phyloP scores from a whole-genome alignment of 2,113 vertebrate genomes.

The Emydocephalus ijimae region DNA sequence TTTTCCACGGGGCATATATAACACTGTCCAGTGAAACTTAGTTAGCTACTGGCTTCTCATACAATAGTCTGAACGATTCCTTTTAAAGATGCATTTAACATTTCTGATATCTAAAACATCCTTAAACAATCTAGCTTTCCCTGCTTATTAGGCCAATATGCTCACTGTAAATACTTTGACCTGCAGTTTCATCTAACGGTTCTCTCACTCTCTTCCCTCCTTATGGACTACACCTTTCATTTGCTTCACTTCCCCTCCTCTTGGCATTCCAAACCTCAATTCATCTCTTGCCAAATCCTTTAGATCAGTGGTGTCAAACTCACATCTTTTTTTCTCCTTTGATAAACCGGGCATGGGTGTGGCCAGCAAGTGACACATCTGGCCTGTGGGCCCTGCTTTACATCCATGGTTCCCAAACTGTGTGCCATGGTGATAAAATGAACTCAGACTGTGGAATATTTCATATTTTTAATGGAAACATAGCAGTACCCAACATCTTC shows the following conservation, averaged over 20 bases:
- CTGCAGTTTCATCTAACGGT: not conserved
- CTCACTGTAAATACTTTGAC: not conserved
- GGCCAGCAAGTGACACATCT: too few relatives aligned
- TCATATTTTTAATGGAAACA: not conserved
- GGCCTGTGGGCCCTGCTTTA: too few relatives aligned
- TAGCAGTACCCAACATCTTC: not conserved
- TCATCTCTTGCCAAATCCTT: not conserved
- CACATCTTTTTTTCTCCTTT: too few relatives aligned
- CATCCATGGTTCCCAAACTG: not conserved
- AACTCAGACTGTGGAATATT: not conserved
- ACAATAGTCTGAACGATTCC: not conserved
- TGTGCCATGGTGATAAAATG: not conserved
- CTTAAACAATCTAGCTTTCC: not conserved
- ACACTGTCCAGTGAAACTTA: not conserved
- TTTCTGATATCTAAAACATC: not conserved
- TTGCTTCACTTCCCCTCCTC: not conserved
- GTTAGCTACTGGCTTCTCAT: not conserved
- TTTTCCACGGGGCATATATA: not conserved
- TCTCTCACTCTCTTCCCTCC: not conserved
- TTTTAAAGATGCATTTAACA: not conserved
- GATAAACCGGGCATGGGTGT: too few relatives aligned
- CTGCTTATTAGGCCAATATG: not conserved
- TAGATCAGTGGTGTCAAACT: not conserved
- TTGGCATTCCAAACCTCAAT: not conserved
- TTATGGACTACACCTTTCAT: not conserved